Percentiles rank a stretch among this genome's conserved stretches.
Conservation (phyloP, 2,113 vertebrate genomes). For the Suncus etruscus region DNA sequence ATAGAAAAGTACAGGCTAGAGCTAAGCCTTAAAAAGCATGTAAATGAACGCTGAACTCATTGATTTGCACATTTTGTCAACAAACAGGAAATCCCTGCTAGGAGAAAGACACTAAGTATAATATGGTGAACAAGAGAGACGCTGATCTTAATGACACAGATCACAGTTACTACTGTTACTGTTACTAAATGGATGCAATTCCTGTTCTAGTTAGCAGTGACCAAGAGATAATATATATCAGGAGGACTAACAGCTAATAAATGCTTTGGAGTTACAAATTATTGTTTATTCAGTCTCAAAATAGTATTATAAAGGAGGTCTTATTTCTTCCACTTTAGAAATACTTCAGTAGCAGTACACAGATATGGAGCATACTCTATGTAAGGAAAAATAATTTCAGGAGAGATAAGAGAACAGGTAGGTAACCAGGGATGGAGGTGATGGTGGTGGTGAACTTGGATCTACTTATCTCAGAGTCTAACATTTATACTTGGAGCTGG, state of each 20-base stretch:
- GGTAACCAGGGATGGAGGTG: background rate
- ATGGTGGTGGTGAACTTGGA: background rate
- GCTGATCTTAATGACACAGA: background rate
- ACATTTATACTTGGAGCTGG: background rate
- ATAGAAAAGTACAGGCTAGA: background rate
- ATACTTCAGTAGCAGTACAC: background rate
- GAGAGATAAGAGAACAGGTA: background rate
- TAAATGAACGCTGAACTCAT: constrained; percentile 2
- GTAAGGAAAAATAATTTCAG: constrained; percentile 16
- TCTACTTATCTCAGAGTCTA: background rate
- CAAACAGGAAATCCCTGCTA: background rate
- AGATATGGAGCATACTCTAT: background rate
- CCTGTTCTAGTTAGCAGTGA: background rate
- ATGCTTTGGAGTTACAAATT: constrained; percentile 24
- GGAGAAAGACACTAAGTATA: background rate
- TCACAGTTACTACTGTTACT: background rate
- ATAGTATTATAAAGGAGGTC: background rate
- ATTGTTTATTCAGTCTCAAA: background rate
- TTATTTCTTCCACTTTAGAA: constrained; percentile 16
- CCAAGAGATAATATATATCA: background rate
- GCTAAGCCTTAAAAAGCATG: background rate
- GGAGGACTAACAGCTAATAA: background rate
- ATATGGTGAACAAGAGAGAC: background rate
- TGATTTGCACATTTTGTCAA: background rate
- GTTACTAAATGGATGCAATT: background rate